phyloP scores from a whole-genome alignment of 2,888 invertebrate species.

The Uropetala carovei region DNA sequence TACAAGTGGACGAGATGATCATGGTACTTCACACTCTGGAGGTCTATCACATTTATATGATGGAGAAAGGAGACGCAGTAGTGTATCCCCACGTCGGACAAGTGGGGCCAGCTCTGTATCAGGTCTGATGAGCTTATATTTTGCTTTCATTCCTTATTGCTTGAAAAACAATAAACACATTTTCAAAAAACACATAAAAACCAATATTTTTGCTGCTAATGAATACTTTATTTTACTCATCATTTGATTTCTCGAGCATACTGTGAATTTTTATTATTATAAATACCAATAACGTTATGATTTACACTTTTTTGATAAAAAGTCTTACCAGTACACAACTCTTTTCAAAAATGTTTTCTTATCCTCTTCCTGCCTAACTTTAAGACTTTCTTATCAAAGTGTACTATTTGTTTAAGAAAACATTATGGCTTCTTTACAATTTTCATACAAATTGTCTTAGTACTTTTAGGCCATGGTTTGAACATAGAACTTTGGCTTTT shows the following conservation, averaged over 20 bases:
- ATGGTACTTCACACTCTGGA: constrained; percentile 34
- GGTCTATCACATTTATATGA: constrained; percentile 72
- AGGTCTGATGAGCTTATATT: constrained; percentile 74
- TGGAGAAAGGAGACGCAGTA: constrained; percentile 73
- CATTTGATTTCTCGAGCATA: not conserved
- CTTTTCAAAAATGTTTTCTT: too few relatives aligned
- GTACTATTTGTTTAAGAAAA: not conserved
- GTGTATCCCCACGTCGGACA: constrained; percentile 80
- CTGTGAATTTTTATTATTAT: not conserved
- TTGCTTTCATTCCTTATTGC: not conserved
- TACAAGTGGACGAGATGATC: constrained; percentile 69
- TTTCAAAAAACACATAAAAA: not conserved
- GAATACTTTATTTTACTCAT: not conserved
- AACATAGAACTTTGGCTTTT: not conserved
- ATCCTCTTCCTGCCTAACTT: not conserved
- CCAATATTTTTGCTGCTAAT: not conserved
- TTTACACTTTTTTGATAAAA: not conserved
- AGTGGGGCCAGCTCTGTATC: constrained; percentile 90
- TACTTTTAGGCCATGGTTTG: not conserved
- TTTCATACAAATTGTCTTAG: not conserved
- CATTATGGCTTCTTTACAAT: not conserved
- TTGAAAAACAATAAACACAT: not conserved
- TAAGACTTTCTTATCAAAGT: not conserved
- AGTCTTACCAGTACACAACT: too few relatives aligned
- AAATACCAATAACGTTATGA: not conserved